Evolutionary conservation across 2,888 invertebrate genomes (phyloP).

Genomic region (Acleris sparsana): DNA sequence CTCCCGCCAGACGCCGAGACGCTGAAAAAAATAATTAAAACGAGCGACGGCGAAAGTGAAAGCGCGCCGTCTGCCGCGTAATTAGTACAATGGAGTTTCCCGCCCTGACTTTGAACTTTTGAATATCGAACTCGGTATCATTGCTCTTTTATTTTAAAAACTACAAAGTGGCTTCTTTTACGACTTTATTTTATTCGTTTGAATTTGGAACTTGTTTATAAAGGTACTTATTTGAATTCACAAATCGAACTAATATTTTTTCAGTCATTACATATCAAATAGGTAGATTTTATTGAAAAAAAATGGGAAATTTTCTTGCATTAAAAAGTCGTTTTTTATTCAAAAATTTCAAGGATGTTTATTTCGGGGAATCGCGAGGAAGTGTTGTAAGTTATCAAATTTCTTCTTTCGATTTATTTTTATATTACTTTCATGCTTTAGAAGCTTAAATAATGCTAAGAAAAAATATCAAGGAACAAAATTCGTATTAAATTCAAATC

Average conservation of each 20-base stretch:
- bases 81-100: conserved; percentile 83
- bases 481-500: background rate
- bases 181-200: background rate
- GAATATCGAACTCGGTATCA: conserved; percentile 55
- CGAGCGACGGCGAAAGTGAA: conserved; percentile 80
- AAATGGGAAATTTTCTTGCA: too few species aligned
- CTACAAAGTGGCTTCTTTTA: background rate
- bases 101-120: conserved; percentile 78
- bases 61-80: conserved; percentile 83
- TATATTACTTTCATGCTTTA: too few species aligned
- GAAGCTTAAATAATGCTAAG: background rate
- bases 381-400: too few species aligned
- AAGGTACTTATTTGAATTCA: background rate
- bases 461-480: background rate
- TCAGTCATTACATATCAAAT: too few species aligned
- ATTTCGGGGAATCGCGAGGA: too few species aligned
- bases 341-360: too few species aligned
- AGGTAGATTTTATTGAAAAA: too few species aligned
- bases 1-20: conserved; percentile 82
- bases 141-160: conserved; percentile 36
- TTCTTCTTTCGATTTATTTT: too few species aligned
- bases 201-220: background rate
- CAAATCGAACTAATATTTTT: background rate
- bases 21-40: conserved; percentile 83
- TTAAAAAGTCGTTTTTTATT: too few species aligned